These are phyloP conservation scores for Apogon talboti DNA, from an alignment of 2,797 vertebrate species.

Conservation along the genomic window DNA sequence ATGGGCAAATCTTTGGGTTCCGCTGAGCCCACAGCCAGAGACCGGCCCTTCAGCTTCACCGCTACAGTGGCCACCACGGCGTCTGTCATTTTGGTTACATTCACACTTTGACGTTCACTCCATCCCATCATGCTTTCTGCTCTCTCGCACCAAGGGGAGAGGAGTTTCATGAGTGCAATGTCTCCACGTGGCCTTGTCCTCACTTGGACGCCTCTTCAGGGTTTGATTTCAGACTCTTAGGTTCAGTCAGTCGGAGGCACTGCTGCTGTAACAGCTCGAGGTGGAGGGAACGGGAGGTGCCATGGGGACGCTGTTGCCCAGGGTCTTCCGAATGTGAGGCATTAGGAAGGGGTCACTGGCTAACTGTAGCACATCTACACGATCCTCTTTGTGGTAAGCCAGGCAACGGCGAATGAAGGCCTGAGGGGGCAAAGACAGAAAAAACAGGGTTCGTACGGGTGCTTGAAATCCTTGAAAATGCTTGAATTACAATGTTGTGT, in stretches of 20 bases:
- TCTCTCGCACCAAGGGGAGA: constrained; percentile 12
- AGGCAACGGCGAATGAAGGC: constrained; percentile 95
- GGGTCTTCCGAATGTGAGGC: constrained; percentile 92
- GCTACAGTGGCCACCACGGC: constrained; percentile 33
- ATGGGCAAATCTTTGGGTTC: constrained; percentile 75
- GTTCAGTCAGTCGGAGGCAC: constrained; percentile 89
- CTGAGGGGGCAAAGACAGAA: constrained; percentile 64
- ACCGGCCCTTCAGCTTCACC: constrained; percentile 56
- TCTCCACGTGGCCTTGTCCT: constrained; percentile 42
- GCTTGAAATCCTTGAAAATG: too few species aligned
- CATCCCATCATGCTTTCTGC: constrained; percentile 41
- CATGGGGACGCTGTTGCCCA: constrained; percentile 84
- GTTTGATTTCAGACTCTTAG: constrained; percentile 25
- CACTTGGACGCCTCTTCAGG: neutral
- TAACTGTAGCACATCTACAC: constrained; percentile 94
- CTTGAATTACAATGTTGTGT: too few species aligned
- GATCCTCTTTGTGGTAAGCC: constrained; percentile 95
- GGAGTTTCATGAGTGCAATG: constrained; percentile 38
- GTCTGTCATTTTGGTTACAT: constrained; percentile 53
- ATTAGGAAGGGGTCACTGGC: constrained; percentile 91
- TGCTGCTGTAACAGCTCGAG: constrained; percentile 91
- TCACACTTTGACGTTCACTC: constrained; percentile 40
- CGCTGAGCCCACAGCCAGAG: constrained; percentile 62
- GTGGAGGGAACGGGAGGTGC: constrained; percentile 89
- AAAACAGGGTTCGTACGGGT: too few species aligned